Evolutionary conservation across 2,113 vertebrate genomes (phyloP).

Genomic region (Bambusicola thoracicus): DNA sequence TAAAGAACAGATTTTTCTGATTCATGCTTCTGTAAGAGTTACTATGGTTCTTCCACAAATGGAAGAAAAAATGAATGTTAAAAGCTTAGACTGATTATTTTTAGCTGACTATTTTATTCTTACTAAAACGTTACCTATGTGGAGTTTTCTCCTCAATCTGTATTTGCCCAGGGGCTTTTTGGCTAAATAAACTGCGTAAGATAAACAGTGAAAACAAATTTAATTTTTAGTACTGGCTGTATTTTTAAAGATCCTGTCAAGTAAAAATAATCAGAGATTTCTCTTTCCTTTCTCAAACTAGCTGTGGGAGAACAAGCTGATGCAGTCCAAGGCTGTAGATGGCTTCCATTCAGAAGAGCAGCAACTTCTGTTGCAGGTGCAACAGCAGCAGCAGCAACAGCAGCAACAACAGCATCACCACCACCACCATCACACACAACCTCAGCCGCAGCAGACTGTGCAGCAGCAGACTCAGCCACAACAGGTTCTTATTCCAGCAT

Average conservation of each 20-base stretch:
- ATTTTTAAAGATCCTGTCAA: neutral
- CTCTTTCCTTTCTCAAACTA: constrained; percentile 64
- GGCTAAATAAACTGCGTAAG: neutral
- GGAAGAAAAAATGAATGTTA: neutral
- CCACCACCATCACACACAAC: constrained; percentile 77
- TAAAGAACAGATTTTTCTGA: neutral
- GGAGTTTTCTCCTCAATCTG: neutral
- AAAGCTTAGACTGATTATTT: neutral
- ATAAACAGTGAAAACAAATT: neutral
- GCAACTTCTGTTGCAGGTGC: constrained; percentile 88
- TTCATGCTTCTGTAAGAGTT: neutral
- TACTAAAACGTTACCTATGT: neutral
- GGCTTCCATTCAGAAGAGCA: constrained; percentile 98
- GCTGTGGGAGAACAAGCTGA: constrained; percentile 98
- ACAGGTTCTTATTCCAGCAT: constrained; percentile 90
- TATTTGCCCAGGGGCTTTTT: neutral
- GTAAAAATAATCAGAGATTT: neutral
- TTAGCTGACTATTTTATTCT: neutral
- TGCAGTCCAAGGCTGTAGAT: constrained; percentile 98
- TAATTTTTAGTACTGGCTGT: neutral
- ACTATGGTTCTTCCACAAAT: neutral
- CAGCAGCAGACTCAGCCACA: constrained; percentile 78
- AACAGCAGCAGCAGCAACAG: constrained; percentile 85
- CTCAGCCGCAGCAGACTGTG: constrained; percentile 76
- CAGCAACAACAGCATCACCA: constrained; percentile 84